Conservation (phyloP, 2,888 invertebrate species). For the Escarpia spicata region DNA sequence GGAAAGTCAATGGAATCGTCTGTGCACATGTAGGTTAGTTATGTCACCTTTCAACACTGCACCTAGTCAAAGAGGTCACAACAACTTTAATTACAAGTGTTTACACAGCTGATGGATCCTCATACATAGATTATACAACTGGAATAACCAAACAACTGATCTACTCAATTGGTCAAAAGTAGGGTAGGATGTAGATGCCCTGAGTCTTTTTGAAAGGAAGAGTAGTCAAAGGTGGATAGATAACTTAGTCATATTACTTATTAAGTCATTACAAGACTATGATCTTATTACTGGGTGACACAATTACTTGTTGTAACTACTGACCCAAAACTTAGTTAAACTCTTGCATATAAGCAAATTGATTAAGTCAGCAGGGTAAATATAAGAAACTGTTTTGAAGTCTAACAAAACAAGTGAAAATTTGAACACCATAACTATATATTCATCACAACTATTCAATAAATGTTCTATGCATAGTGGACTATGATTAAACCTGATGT, state of each 20-base stretch:
- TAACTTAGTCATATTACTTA: not conserved
- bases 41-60: too few species aligned
- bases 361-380: not conserved
- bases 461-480: not conserved
- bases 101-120: too few species aligned
- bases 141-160: too few species aligned
- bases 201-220: not conserved
- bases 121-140: too few species aligned
- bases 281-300: not conserved
- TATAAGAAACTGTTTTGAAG: not conserved
- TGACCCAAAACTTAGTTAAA: not conserved
- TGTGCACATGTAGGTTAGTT: too few species aligned
- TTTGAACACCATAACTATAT: too few species aligned
- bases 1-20: too few species aligned
- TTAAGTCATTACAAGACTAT: not conserved
- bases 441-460: not conserved
- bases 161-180: too few species aligned
- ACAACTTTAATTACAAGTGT: too few species aligned
- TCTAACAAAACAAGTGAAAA: not conserved
- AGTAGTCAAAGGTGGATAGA: not conserved
- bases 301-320: not conserved
- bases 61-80: too few species aligned
- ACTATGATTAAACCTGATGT: not conserved
- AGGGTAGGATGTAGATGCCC: too few species aligned
- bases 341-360: not conserved